Percentiles rank a stretch among this genome's conserved stretches.
Evolutionary conservation across 2,113 vertebrate genomes (phyloP).

Genomic region (Osmerus mordax): DNA sequence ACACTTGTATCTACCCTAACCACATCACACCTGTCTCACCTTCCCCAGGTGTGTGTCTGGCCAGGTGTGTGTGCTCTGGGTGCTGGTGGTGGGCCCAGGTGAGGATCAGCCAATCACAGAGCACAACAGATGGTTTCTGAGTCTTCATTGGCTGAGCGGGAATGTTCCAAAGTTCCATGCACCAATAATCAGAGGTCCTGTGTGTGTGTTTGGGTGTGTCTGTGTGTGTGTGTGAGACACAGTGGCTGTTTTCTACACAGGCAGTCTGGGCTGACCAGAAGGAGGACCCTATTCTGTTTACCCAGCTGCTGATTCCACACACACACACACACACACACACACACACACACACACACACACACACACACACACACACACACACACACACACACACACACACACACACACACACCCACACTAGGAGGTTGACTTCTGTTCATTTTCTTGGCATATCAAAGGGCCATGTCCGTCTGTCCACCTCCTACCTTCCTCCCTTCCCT

Average conservation of each 20-base stretch:
- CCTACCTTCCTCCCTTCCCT: not conserved
- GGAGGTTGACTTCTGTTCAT: slow-evolving; percentile 22
- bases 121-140: too few species aligned
- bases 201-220: too few species aligned
- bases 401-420: slow-evolving; percentile 9
- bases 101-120: too few species aligned
- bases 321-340: too few species aligned
- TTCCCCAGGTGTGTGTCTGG: too few species aligned
- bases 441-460: slow-evolving; percentile 34
- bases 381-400: slow-evolving; percentile 16
- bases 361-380: slow-evolving; percentile 4
- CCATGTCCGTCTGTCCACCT: slow-evolving; percentile 48
- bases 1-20: too few species aligned
- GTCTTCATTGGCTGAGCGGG: not conserved
- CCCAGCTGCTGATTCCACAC: slow-evolving; percentile 56
- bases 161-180: not conserved
- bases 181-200: too few species aligned
- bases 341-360: slow-evolving; percentile 15
- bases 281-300: slow-evolving; percentile 49
- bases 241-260: slow-evolving; percentile 23
- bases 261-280: not conserved
- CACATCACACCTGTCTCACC: too few species aligned
- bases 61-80: too few species aligned
- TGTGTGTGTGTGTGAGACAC: not conserved
- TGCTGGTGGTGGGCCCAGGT: too few species aligned